Percentiles rank a stretch among this genome's conserved stretches.
phyloP scores from a whole-genome alignment of 1,140 invertebrate genomes.

The Triops cancriformis region DNA sequence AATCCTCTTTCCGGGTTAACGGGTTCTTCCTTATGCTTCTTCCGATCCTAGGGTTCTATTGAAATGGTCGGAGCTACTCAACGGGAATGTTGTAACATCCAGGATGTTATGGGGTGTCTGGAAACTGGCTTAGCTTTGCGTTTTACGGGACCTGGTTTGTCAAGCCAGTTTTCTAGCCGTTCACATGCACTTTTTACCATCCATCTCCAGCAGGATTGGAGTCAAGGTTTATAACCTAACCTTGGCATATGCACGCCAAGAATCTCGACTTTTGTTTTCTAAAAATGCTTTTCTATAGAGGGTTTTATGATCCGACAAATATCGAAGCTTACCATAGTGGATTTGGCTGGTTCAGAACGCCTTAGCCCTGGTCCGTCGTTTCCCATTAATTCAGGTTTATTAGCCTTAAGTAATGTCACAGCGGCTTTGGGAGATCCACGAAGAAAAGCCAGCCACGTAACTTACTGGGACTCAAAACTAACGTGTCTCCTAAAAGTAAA shows the following conservation, averaged over 20 bases:
- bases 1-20: neutral
- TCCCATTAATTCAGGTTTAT: conserved; percentile 42
- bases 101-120: conserved; percentile 44
- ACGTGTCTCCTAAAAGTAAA: conserved; percentile 22
- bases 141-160: conserved; percentile 41
- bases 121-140: conserved; percentile 41
- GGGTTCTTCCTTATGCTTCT: neutral
- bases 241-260: no score
- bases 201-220: conserved; percentile 32
- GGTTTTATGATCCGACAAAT: conserved; percentile 36
- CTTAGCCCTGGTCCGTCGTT: conserved; percentile 30
- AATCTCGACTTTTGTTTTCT: neutral
- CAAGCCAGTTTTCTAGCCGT: conserved; percentile 43
- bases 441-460: conserved; percentile 27
- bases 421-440: conserved; percentile 36
- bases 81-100: conserved; percentile 40
- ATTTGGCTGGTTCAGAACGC: conserved; percentile 43
- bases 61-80: conserved; percentile 40
- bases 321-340: conserved; percentile 36
- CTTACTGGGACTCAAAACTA: conserved; percentile 28
- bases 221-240: conserved; percentile 27
- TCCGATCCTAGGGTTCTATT: conserved; percentile 31
- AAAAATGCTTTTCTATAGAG: conserved; percentile 28
- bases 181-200: conserved; percentile 43
- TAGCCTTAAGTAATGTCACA: conserved; percentile 44